Conservation (phyloP, 1,140 invertebrate genomes). For the Drosophila kikkawai region DNA sequence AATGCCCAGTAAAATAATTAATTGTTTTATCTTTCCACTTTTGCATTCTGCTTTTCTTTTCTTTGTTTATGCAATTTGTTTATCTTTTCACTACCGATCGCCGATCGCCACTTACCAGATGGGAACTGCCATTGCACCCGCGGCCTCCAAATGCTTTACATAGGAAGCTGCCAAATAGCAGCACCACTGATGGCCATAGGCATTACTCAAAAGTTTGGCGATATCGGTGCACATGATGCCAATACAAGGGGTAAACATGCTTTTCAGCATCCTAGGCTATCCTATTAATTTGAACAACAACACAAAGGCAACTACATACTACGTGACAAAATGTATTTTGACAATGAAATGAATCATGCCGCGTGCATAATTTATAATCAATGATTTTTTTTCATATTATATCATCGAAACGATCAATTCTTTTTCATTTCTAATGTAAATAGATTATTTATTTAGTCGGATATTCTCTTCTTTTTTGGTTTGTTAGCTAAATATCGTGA, state of each 20-base stretch:
- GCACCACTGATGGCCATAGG: slow-evolving; percentile 7
- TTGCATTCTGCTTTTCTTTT: slow-evolving; percentile 1
- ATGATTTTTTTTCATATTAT: too few species aligned
- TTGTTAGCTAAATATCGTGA: background rate
- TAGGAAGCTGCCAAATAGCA: slow-evolving; percentile 47
- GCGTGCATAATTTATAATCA: too few species aligned
- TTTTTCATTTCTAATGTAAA: background rate
- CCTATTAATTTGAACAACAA: background rate
- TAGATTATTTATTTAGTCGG: background rate
- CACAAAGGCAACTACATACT: slow-evolving; percentile 2
- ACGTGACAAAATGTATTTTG: background rate
- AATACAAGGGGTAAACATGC: slow-evolving; percentile 17
- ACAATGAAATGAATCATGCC: background rate
- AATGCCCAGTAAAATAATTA: slow-evolving; percentile 14
- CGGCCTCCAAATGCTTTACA: slow-evolving; percentile 46
- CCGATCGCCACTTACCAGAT: slow-evolving; percentile 53
- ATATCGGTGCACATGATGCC: slow-evolving; percentile 58
- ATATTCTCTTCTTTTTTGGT: background rate
- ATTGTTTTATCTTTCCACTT: slow-evolving; percentile 1
- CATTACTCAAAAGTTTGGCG: slow-evolving; percentile 1
- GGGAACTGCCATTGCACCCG: slow-evolving; percentile 42
- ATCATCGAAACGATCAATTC: background rate
- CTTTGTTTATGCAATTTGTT: slow-evolving; percentile 25
- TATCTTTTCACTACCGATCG: background rate
- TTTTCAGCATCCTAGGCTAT: background rate